Evolutionary conservation across 2,797 vertebrate genomes (phyloP), one percentile per base, ranked within the genome.

Genomic region (Rousettus madagascariensis): DNA sequence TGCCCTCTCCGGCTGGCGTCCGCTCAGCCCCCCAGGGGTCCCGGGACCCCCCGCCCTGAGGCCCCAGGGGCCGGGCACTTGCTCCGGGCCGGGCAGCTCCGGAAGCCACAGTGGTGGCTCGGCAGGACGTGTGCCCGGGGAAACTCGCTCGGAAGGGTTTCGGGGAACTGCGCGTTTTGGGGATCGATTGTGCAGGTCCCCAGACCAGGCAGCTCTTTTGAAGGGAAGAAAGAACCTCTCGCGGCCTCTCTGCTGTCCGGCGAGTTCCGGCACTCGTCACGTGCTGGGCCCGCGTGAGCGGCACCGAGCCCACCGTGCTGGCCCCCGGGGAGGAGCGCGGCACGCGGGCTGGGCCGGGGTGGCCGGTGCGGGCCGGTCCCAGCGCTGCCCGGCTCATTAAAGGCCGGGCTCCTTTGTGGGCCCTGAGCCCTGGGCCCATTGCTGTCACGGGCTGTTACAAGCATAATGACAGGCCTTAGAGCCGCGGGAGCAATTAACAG

Each of bases 401-500:
- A 98, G 98, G 98, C 98, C 97, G 97, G 96, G 97, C 97, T 97
- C 98, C 98, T 98, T 98, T 98, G 99, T 99, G 98, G 98, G 97
- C 96, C 96, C 96, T 94, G 98, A 97, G 98, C 98, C 96, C 96
- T 96, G 97, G 98, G 97, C 98, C 99, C 98, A 98, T 98, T 99
- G 99, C 99, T 98, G 98, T 98, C 98, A 98, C 97, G 98, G 98
- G 98, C 98, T 97, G 98, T 98, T 98, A 98, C 98, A 98, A 97
- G 98, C 98, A 98, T 98, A 99, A 99, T 99, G 99, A 99, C 98
- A 98, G 99, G 99, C 98, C 98, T 99, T 98, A 98, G 98, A 98
- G 98, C 98, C 98, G 98, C 98, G 22, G 98, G 98, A 99, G 98
- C 99, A 99, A 99, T 99, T 99, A 99, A 98, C 99, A 98, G 99